Evolutionary conservation across 2,888 invertebrate genomes (phyloP).

Genomic region (Harpagoxenus sublaevis): DNA sequence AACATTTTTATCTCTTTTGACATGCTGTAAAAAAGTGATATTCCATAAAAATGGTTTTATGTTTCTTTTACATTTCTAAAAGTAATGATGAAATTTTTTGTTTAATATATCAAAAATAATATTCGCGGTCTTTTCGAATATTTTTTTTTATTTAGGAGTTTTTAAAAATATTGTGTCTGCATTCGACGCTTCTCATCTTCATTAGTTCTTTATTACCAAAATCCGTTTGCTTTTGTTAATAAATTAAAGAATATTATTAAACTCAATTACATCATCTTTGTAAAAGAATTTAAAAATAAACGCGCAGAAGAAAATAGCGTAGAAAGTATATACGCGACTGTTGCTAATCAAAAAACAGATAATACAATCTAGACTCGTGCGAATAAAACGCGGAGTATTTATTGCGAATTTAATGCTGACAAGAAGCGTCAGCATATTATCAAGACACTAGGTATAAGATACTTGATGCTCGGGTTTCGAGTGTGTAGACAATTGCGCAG

Average conservation of each 20-base stretch:
- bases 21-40: neutral
- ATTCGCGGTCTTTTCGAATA: neutral
- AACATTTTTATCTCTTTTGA: neutral
- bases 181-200: neutral
- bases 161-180: neutral
- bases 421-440: neutral
- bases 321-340: neutral
- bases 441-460: neutral
- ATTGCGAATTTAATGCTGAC: slow-evolving; percentile 18
- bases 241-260: neutral
- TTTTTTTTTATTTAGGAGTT: neutral
- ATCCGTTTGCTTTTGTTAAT: neutral
- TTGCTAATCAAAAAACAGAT: neutral
- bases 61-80: neutral
- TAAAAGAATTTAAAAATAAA: neutral
- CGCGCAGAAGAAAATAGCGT: neutral
- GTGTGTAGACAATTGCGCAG: slow-evolving; percentile 8
- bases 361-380: neutral
- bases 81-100: neutral
- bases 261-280: neutral
- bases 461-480: slow-evolving; percentile 22
- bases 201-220: neutral
- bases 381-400: neutral
- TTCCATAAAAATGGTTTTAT: neutral
- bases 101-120: slow-evolving; percentile 3